Evolutionary conservation across 2,113 vertebrate genomes (phyloP), one percentile per base, ranked within the genome.

Genomic region (Malurus elegans): DNA sequence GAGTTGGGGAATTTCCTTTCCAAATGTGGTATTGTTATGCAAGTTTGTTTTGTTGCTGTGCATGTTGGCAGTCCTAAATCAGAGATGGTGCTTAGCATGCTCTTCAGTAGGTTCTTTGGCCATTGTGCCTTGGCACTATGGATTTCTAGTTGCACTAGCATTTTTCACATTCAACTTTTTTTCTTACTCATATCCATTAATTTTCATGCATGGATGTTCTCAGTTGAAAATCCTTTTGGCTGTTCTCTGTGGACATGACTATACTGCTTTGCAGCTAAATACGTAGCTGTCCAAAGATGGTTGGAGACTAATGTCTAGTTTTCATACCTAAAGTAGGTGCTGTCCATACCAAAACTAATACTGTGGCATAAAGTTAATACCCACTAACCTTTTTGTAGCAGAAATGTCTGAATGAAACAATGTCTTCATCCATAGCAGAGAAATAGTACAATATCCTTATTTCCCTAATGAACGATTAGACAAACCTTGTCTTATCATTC

Each of bases 381-480:
- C 24, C 25, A 12, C 8, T 72, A 50, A 47, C 3, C 15, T 78
- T 62, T 54, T 26, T 16, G 8, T 19, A 26, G 60, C 48, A 67
- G 31, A 50, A 45, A 13, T 36, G 21, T 32, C 38, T 72, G 44
- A 57, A 32, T 80, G 26, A 34, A 60, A 16, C 0, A 0, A 4
- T 29, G 18, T 50, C 29, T 57, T 93, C 24, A 47, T 67, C 10
- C 2, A 0, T 51, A 75, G 48, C 24, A 57, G 18, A 20, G 34
- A 67, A 71, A 9, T 51, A 61, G 20, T 6, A 1, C 62, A 32
- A 14, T 32, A 72, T 40, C 23, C 12, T 34, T 61, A 53, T 69
- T 87, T 93, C 24, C n/a, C 67, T 88, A 26, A 47, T 53, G 31
- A 69, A 72, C 61, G 28, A 16, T 57, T 34, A 36, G 78, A 54